Evolutionary conservation across 2,888 invertebrate genomes (phyloP).

Genomic region (Altica lythri): DNA sequence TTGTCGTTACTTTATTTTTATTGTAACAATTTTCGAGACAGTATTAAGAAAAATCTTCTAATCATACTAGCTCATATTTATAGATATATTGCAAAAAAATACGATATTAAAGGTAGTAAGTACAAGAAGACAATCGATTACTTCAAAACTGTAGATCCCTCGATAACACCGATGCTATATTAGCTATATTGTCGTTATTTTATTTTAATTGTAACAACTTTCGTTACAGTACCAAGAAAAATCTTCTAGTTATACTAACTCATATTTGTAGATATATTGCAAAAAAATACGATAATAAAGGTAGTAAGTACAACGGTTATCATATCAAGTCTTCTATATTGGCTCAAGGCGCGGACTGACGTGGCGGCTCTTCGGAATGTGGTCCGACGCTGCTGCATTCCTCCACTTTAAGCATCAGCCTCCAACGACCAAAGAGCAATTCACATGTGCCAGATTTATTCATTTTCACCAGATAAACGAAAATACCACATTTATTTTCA

Average conservation of each 20-base stretch:
- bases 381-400: conserved; percentile 57
- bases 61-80: not conserved
- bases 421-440: conserved; percentile 27
- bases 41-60: no score
- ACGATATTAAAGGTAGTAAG: no score
- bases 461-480: not conserved
- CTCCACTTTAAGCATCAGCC: conserved; percentile 42
- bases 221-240: no score
- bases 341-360: conserved; percentile 33
- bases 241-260: no score
- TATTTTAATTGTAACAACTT: no score
- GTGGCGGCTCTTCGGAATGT: conserved; percentile 44
- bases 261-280: not conserved
- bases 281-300: conserved; percentile 10
- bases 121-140: no score
- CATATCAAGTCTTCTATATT: conserved; percentile 33
- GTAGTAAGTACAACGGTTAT: conserved; percentile 8
- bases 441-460: conserved; percentile 4
- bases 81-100: not conserved
- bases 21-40: no score
- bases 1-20: no score
- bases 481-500: no score
- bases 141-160: no score
- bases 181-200: no score
- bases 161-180: no score